phyloP scores from a whole-genome alignment of 2,113 vertebrate genomes.

The Cavia porcellus region DNA sequence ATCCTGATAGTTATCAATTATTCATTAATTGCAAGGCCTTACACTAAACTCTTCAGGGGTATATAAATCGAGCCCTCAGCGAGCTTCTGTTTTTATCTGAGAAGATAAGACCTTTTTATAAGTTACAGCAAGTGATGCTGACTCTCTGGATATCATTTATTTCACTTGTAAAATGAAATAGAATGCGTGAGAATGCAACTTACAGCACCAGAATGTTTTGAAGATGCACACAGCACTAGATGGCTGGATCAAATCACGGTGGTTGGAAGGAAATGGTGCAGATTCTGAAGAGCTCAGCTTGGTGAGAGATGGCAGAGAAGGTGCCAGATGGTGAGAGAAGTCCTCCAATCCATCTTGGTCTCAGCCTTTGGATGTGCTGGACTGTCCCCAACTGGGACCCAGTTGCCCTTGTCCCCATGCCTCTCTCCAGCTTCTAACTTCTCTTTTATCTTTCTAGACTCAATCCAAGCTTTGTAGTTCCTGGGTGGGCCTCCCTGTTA shows the following conservation, averaged over 20 bases:
- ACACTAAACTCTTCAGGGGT: not conserved
- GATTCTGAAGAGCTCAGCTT: not conserved
- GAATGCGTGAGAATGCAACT: not conserved
- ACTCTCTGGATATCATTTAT: not conserved
- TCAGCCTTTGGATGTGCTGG: not conserved
- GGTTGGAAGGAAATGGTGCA: not conserved
- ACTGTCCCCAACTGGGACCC: no score
- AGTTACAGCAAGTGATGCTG: not conserved
- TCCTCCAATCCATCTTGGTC: not conserved
- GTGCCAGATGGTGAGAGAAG: not conserved
- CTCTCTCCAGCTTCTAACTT: not conserved
- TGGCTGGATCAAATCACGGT: not conserved
- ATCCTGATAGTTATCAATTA: not conserved
- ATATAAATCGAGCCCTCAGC: not conserved
- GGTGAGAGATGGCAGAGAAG: not conserved
- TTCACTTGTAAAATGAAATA: not conserved
- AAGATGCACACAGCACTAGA: not conserved
- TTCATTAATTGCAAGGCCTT: not conserved
- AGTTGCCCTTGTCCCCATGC: not conserved
- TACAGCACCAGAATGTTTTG: not conserved
- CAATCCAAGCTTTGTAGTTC: not conserved
- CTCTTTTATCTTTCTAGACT: not conserved
- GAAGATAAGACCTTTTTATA: constrained; percentile 1
- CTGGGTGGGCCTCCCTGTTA: not conserved
- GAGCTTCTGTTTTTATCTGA: constrained; percentile 47